Conservation (phyloP, 2,888 invertebrate genomes). For the Antheraea assamensis region DNA sequence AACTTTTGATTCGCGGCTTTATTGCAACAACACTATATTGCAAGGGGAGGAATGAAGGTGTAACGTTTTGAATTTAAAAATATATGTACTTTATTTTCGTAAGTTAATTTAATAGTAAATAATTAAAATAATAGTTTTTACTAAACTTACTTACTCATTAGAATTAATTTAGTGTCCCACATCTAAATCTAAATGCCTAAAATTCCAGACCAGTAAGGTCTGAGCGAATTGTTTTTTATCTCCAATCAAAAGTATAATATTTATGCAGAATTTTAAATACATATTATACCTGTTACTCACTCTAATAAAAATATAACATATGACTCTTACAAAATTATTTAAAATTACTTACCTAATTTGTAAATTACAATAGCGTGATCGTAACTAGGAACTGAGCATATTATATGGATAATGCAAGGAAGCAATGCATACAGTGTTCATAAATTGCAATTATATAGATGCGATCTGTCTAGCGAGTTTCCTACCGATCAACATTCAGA, state of each 20-base stretch:
- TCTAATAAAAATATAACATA: not conserved
- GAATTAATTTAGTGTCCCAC: not conserved
- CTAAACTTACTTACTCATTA: too few relatives aligned
- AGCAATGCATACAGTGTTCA: slow-evolving; percentile 27
- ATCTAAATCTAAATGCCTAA: not conserved
- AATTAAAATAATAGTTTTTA: too few relatives aligned
- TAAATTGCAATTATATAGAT: slow-evolving; percentile 53
- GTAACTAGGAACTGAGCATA: not conserved
- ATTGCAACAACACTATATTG: slow-evolving; percentile 60
- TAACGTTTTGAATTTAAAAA: slow-evolving; percentile 21
- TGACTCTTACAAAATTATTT: not conserved
- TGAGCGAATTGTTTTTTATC: not conserved
- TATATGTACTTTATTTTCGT: not conserved
- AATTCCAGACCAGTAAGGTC: not conserved
- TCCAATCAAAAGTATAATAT: not conserved
- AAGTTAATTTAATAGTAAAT: not conserved
- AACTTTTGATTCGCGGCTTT: slow-evolving; percentile 80
- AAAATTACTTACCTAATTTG: not conserved
- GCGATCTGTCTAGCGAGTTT: slow-evolving; percentile 59
- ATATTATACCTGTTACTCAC: not conserved
- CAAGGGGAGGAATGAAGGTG: slow-evolving; percentile 51
- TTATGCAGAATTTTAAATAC: not conserved
- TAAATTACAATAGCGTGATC: not conserved
- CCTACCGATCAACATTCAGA: slow-evolving; percentile 66
- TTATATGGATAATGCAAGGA: not conserved